Evolutionary conservation across 2,113 vertebrate species (phyloP).

Genomic region (Carassius carassius): DNA sequence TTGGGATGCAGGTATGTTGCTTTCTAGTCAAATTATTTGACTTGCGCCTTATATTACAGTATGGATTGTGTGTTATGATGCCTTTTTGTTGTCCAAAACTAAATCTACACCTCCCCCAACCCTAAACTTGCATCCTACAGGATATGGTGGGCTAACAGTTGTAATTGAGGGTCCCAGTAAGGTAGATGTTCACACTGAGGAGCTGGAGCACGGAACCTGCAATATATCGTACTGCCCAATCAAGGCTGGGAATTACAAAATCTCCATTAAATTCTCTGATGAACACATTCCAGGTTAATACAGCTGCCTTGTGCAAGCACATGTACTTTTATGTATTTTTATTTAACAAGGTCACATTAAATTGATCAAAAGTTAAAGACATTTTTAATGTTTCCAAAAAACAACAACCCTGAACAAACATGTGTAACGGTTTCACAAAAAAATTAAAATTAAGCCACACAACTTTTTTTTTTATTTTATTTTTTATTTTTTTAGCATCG

Average conservation of each 20-base stretch:
- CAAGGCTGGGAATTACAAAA: slow-evolving; percentile 82
- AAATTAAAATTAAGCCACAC: not conserved
- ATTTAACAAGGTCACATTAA: not conserved
- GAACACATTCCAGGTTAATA: slow-evolving; percentile 82
- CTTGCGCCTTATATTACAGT: not conserved
- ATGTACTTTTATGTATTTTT: not conserved
- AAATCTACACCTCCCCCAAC: too few relatives aligned
- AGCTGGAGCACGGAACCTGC: slow-evolving; percentile 83
- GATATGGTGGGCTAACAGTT: slow-evolving; percentile 77
- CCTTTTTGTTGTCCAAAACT: too few relatives aligned
- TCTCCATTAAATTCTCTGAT: slow-evolving; percentile 84
- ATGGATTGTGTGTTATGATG: not conserved
- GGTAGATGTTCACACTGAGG: slow-evolving; percentile 85
- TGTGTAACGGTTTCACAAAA: too few relatives aligned
- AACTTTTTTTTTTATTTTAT: too few relatives aligned
- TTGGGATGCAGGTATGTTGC: slow-evolving; percentile 24
- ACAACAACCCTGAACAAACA: not conserved
- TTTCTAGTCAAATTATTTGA: not conserved
- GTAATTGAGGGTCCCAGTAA: slow-evolving; percentile 85
- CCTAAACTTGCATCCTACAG: not conserved
- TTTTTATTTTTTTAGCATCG: not conserved
- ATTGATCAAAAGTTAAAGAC: not conserved
- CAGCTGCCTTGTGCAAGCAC: not conserved
- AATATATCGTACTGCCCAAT: slow-evolving; percentile 73
- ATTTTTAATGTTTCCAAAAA: not conserved